Evolutionary conservation across 2,888 invertebrate genomes (phyloP).

Genomic region (Cryptophagus acutangulus): DNA sequence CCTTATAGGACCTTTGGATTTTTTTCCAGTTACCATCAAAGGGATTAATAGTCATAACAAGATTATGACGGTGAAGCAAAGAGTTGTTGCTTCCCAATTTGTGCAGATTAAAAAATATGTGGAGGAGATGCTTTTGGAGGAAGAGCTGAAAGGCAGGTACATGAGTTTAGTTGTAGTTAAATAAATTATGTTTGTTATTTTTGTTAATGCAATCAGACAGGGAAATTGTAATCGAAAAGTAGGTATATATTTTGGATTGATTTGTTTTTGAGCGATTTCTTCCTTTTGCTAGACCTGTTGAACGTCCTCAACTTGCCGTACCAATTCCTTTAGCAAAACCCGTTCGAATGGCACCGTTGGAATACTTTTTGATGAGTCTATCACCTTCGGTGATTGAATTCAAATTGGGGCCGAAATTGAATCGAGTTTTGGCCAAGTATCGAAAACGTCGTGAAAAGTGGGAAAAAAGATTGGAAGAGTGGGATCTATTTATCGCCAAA

Average conservation of each 20-base stretch:
- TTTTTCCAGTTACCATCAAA: slow-evolving; percentile 57
- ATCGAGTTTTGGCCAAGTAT: slow-evolving; percentile 53
- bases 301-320: slow-evolving; percentile 30
- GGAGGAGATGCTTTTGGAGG: slow-evolving; percentile 56
- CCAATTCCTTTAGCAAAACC: slow-evolving; percentile 39
- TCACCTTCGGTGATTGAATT: slow-evolving; percentile 41
- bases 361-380: slow-evolving; percentile 49
- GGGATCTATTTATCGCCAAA: slow-evolving; percentile 59
- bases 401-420: slow-evolving; percentile 52
- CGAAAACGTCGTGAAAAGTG: slow-evolving; percentile 48
- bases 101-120: slow-evolving; percentile 54
- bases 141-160: slow-evolving; percentile 54
- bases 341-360: slow-evolving; percentile 30
- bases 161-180: slow-evolving; percentile 9
- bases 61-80: slow-evolving; percentile 60
- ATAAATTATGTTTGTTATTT: too few species aligned
- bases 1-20: slow-evolving; percentile 63
- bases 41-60: slow-evolving; percentile 49
- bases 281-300: slow-evolving; percentile 35
- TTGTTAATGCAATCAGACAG: too few species aligned
- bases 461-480: slow-evolving; percentile 54
- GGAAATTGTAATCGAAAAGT: too few species aligned
- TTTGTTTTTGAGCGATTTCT: too few species aligned
- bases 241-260: too few species aligned
- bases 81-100: slow-evolving; percentile 57